These are phyloP conservation scores for Anthoscopus minutus DNA, from an alignment of 2,113 vertebrate species.

Conservation along the genomic window DNA sequence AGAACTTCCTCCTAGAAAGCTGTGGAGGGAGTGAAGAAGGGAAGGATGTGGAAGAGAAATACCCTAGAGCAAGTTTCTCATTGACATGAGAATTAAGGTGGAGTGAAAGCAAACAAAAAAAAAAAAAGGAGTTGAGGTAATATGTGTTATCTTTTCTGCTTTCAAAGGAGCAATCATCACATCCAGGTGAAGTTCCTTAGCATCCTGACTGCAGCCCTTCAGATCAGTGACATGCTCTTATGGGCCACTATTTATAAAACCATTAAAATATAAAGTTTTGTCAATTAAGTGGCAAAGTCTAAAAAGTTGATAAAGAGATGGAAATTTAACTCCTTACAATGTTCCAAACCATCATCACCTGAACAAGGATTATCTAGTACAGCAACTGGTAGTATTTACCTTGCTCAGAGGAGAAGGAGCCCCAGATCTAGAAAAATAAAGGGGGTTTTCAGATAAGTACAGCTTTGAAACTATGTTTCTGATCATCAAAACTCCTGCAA, in stretches of 20 bases:
- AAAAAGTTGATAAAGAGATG: background rate
- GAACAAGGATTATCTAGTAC: background rate
- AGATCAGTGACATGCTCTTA: background rate
- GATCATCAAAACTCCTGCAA: background rate
- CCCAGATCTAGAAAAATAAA: slow-evolving; percentile 70
- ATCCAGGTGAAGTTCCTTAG: background rate
- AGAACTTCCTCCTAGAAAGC: background rate
- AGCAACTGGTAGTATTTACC: slow-evolving; percentile 61
- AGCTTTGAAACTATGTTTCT: background rate
- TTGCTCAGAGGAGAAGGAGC: slow-evolving; percentile 80
- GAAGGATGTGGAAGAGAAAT: background rate
- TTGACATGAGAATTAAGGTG: background rate
- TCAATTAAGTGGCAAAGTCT: background rate
- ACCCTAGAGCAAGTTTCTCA: background rate
- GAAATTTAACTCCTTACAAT: background rate
- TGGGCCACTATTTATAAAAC: background rate
- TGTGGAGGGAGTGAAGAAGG: background rate
- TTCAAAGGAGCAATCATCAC: background rate
- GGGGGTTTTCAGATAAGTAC: background rate
- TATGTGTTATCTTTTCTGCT: background rate
- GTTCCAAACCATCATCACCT: background rate
- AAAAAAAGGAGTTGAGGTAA: background rate
- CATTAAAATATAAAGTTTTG: background rate
- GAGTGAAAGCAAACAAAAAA: background rate
- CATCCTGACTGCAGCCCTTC: background rate